These are phyloP conservation scores for Augochlora pura DNA, from an alignment of 1,140 invertebrate species.

Conservation along the genomic window DNA sequence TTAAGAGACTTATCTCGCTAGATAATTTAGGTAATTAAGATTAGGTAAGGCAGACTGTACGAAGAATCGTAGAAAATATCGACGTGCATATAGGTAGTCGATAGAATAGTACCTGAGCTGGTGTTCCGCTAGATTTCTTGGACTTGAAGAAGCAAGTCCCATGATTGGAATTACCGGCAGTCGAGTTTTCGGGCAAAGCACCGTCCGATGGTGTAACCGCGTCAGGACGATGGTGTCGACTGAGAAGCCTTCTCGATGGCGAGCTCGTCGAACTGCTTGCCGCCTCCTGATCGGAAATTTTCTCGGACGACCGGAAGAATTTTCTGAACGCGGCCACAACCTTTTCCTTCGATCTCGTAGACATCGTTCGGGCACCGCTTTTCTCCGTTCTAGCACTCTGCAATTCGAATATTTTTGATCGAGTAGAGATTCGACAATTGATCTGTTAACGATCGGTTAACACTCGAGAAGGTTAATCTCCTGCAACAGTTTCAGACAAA, in stretches of 20 bases:
- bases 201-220: slow-evolving; percentile 85
- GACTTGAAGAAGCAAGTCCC: slow-evolving; percentile 73
- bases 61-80: no score
- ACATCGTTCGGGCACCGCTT: slow-evolving; percentile 80
- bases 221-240: slow-evolving; percentile 80
- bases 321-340: slow-evolving; percentile 88
- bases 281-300: slow-evolving; percentile 82
- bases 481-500: not conserved
- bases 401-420: not conserved
- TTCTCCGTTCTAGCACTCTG: not conserved
- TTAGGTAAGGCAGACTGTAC: no score
- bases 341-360: slow-evolving; percentile 86
- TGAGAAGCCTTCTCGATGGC: slow-evolving; percentile 83
- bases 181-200: slow-evolving; percentile 80
- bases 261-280: slow-evolving; percentile 79
- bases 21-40: no score
- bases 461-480: not conserved
- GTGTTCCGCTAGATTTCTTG: slow-evolving; percentile 63
- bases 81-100: no score
- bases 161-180: slow-evolving; percentile 70
- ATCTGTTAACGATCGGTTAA: not conserved
- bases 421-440: not conserved
- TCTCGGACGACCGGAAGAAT: slow-evolving; percentile 86
- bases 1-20: no score
- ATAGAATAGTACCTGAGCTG: slow-evolving; percentile 33